Conservation (phyloP, 2,888 invertebrate genomes). For the Leptinotarsa peninsularis region DNA sequence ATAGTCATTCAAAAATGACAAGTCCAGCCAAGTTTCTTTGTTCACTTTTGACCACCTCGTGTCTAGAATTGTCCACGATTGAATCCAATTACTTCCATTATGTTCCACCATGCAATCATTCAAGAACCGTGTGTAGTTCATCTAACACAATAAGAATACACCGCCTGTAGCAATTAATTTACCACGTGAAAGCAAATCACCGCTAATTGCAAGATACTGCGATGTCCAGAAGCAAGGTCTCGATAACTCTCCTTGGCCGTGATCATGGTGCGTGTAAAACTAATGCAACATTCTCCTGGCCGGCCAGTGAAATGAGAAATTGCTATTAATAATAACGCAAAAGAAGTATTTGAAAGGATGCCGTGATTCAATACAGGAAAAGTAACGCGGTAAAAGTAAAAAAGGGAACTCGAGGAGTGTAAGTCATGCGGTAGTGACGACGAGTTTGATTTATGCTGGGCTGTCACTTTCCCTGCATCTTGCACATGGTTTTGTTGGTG, state of each 20-base stretch:
- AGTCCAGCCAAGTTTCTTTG: too few relatives aligned
- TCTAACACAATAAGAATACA: not conserved
- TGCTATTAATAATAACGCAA: not conserved
- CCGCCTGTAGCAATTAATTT: not conserved
- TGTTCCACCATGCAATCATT: not conserved
- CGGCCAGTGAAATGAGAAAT: conserved; percentile 7
- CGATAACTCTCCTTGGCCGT: not conserved
- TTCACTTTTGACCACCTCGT: too few relatives aligned
- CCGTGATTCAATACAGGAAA: conserved; percentile 1
- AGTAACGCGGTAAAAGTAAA: not conserved
- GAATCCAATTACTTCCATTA: too few relatives aligned
- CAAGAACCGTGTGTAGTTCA: not conserved
- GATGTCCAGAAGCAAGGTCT: conserved; percentile 9
- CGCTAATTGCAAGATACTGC: not conserved
- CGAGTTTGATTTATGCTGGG: not conserved
- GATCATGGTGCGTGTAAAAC: conserved; percentile 11
- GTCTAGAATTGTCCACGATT: too few relatives aligned
- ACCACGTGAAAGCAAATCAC: not conserved
- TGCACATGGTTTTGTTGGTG: not conserved
- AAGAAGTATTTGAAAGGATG: conserved; percentile 11
- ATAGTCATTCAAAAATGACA: too few relatives aligned
- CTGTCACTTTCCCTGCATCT: conserved; percentile 5
- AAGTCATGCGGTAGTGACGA: not conserved
- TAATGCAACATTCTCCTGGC: conserved; percentile 8
- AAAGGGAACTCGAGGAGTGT: not conserved